Evolutionary conservation across 1,140 invertebrate species (phyloP).

Genomic region (Pachyrhynchus sulphureomaculatus): DNA sequence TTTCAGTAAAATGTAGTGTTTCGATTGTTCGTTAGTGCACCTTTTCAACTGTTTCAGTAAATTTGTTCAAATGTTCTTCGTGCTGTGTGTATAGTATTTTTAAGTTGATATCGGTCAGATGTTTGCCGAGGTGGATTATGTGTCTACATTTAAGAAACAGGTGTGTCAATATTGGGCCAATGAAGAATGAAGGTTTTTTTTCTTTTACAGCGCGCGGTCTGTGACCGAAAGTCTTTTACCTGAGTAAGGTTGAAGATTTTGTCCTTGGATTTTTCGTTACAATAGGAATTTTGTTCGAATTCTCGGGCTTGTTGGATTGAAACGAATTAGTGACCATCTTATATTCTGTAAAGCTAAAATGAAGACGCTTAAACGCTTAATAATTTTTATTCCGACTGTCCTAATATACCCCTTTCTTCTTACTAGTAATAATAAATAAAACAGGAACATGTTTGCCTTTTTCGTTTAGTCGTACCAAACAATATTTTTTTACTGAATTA

Average conservation of each 20-base stretch:
- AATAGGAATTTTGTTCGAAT: too few relatives aligned
- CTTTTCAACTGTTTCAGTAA: not conserved
- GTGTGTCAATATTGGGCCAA: constrained; percentile 23
- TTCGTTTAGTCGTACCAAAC: too few relatives aligned
- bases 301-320: too few relatives aligned
- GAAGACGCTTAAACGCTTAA: too few relatives aligned
- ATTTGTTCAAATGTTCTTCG: not conserved
- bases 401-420: too few relatives aligned
- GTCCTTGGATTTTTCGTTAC: not conserved
- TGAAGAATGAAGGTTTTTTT: not conserved
- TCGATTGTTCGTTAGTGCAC: constrained; percentile 12
- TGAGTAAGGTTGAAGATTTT: not conserved
- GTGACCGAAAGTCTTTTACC: constrained; percentile 1
- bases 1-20: constrained; percentile 22
- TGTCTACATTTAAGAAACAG: constrained; percentile 24
- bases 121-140: constrained; percentile 9
- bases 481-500: too few relatives aligned
- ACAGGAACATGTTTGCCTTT: too few relatives aligned
- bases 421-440: too few relatives aligned
- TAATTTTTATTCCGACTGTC: too few relatives aligned
- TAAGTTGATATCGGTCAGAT: not conserved
- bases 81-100: not conserved
- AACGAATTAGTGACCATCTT: too few relatives aligned
- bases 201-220: not conserved
- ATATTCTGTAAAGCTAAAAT: too few relatives aligned